Evolutionary conservation across 2,797 vertebrate species (phyloP).

Genomic region (Falco rusticolus): DNA sequence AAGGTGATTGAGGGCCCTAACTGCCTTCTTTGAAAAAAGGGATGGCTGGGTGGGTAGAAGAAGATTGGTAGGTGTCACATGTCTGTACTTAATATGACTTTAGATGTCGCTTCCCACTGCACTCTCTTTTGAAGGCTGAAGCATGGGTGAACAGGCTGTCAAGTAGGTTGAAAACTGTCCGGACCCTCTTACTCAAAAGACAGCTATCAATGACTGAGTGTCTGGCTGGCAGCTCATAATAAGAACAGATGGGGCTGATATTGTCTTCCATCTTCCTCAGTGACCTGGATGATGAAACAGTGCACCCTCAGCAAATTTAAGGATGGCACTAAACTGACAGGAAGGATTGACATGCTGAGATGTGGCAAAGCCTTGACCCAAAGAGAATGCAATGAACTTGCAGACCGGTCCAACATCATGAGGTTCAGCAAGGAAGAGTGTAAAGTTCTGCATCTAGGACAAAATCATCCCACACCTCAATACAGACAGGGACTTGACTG

Average conservation of each 20-base stretch:
- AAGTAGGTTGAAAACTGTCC: not conserved
- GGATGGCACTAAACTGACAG: not conserved
- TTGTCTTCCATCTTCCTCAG: not conserved
- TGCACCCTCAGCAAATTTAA: not conserved
- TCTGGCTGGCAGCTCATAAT: not conserved
- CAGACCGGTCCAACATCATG: not conserved
- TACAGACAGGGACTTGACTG: not conserved
- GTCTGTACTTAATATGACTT: not conserved
- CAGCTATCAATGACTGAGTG: not conserved
- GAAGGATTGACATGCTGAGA: not conserved
- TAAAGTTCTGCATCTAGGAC: not conserved
- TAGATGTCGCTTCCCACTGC: not conserved
- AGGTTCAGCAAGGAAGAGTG: not conserved
- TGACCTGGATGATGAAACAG: not conserved
- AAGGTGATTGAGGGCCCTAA: not conserved
- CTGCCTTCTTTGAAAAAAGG: not conserved
- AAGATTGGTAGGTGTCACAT: not conserved
- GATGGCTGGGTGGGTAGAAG: not conserved
- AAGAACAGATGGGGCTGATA: not conserved
- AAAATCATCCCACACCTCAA: not conserved
- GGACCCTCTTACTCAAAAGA: not conserved
- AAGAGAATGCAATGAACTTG: not conserved
- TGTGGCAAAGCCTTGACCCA: not conserved
- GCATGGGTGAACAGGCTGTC: not conserved
- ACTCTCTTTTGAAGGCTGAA: not conserved